Percentiles rank a stretch among this genome's conserved stretches.
phyloP scores from a whole-genome alignment of 2,888 invertebrate species.

The Polyommatus icarus region DNA sequence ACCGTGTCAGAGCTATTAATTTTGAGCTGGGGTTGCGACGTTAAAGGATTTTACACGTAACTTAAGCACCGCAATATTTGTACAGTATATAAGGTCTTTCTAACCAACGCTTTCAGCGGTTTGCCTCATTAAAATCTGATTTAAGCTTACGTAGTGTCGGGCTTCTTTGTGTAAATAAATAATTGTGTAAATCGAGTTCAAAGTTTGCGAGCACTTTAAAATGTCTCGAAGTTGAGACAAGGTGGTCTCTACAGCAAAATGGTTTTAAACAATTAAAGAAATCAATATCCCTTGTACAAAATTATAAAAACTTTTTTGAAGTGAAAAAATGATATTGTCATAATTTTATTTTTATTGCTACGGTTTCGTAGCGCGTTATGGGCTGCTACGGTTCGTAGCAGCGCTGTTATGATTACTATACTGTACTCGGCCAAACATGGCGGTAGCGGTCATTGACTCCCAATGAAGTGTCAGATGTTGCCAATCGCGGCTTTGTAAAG shows the following conservation, averaged over 20 bases:
- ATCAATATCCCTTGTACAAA: not conserved
- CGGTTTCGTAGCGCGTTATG: not conserved
- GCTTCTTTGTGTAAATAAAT: not conserved
- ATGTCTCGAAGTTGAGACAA: not conserved
- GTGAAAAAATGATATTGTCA: not conserved
- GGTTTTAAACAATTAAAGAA: not conserved
- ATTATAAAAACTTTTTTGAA: not conserved
- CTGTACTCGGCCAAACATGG: too few relatives aligned
- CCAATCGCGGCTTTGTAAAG: too few relatives aligned
- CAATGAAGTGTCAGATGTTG: too few relatives aligned
- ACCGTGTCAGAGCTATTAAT: slow-evolving; percentile 27
- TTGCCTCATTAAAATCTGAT: slow-evolving; percentile 19
- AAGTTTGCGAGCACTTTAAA: not conserved
- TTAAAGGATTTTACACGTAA: slow-evolving; percentile 29
- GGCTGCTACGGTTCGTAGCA: not conserved
- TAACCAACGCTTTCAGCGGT: not conserved
- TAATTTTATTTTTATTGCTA: not conserved
- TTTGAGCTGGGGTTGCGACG: slow-evolving; percentile 22
- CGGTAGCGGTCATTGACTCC: too few relatives aligned
- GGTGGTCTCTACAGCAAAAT: not conserved
- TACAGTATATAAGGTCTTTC: slow-evolving; percentile 4
- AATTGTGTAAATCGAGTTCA: not conserved
- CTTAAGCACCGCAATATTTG: slow-evolving; percentile 18
- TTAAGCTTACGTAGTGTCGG: not conserved
- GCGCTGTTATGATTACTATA: not conserved